Conservation (phyloP, 2,888 invertebrate genomes). For the Tipula vernalis region DNA sequence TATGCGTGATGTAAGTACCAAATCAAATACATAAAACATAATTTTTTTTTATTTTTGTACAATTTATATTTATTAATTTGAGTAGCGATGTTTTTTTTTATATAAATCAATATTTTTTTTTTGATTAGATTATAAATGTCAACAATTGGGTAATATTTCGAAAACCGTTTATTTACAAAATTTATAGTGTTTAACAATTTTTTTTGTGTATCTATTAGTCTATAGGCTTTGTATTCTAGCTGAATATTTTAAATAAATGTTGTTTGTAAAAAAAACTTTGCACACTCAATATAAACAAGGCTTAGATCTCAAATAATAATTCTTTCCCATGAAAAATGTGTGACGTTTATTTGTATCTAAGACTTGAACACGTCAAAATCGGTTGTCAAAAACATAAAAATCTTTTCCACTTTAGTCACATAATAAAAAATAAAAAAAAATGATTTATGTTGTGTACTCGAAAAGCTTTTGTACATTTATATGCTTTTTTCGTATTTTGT, state of each 20-base stretch:
- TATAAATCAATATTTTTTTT: neutral
- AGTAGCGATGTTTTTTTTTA: neutral
- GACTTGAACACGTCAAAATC: neutral
- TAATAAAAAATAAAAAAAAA: neutral
- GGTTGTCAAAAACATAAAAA: neutral
- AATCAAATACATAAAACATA: neutral
- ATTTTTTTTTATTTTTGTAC: neutral
- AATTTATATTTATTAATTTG: neutral
- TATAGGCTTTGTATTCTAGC: neutral
- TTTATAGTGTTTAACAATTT: neutral
- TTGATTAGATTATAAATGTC: neutral
- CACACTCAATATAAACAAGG: too few species aligned
- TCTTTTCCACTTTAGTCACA: neutral
- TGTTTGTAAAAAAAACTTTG: too few species aligned
- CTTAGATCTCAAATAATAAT: too few species aligned
- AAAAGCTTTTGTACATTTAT: neutral
- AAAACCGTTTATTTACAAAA: neutral
- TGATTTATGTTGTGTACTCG: neutral
- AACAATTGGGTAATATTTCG: slow-evolving; percentile 4
- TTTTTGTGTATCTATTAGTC: neutral
- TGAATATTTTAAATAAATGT: neutral
- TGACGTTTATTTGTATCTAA: neutral
- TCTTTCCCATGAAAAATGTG: neutral
- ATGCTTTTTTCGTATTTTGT: neutral
- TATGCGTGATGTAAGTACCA: slow-evolving; percentile 80